phyloP scores from a whole-genome alignment of 2,113 vertebrate genomes.

The Origma solitaria region DNA sequence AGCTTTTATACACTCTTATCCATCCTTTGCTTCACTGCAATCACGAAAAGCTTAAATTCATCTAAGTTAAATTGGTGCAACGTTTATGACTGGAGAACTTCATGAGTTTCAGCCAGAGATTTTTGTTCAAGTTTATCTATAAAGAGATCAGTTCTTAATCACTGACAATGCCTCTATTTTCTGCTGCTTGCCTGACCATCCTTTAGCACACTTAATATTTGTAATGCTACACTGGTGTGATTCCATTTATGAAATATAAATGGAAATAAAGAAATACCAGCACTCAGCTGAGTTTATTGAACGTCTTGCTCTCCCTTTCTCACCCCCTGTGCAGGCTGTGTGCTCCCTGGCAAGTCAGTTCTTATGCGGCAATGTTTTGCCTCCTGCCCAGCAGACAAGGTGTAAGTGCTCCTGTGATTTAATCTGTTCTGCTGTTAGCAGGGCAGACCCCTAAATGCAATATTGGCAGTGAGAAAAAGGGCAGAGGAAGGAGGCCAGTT shows the following conservation, averaged over 20 bases:
- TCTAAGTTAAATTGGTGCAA: background rate
- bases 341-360: background rate
- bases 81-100: background rate
- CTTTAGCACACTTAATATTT: background rate
- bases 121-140: background rate
- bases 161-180: background rate
- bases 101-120: background rate
- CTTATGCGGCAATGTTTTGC: background rate
- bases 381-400: background rate
- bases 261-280: background rate
- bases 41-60: background rate
- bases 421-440: background rate
- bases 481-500: constrained; percentile 38
- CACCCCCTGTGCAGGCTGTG: background rate
- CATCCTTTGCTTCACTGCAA: background rate
- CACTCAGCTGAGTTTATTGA: background rate
- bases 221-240: background rate
- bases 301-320: background rate
- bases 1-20: background rate
- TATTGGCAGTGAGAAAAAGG: constrained; percentile 7
- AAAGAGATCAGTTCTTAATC: background rate
- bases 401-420: background rate
- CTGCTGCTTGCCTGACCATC: background rate
- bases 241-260: background rate
- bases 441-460: background rate